Conservation (phyloP, 1,140 invertebrate species). For the Zophobas atratus region DNA sequence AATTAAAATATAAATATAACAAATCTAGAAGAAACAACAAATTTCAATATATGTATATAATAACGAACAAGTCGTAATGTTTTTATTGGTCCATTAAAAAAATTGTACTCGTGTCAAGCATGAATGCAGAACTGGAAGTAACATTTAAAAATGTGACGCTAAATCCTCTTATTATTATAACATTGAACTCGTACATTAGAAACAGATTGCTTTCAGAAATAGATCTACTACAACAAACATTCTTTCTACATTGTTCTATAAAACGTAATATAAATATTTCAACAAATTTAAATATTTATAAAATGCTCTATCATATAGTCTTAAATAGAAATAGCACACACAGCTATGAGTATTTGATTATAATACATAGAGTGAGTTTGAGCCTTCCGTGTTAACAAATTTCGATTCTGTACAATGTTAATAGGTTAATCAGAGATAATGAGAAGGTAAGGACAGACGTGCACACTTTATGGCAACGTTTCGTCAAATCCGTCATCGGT, state of each 20-base stretch:
- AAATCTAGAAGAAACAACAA: slow-evolving; percentile 46
- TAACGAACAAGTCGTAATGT: slow-evolving; percentile 18
- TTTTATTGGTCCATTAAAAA: slow-evolving; percentile 56
- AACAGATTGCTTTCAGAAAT: slow-evolving; percentile 45
- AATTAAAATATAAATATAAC: slow-evolving; percentile 54
- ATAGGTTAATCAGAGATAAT: slow-evolving; percentile 33
- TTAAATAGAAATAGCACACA: slow-evolving; percentile 45
- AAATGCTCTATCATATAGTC: slow-evolving; percentile 44
- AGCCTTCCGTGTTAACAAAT: slow-evolving; percentile 36
- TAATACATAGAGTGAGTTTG: slow-evolving; percentile 32
- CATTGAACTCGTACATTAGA: slow-evolving; percentile 45
- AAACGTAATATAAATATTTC: slow-evolving; percentile 45
- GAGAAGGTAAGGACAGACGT: not conserved
- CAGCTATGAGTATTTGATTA: slow-evolving; percentile 44
- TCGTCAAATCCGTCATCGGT: not conserved
- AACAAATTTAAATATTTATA: slow-evolving; percentile 47
- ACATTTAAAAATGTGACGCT: slow-evolving; percentile 38
- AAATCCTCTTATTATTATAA: slow-evolving; percentile 3
- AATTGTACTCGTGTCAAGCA: slow-evolving; percentile 50
- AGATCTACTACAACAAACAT: slow-evolving; percentile 45
- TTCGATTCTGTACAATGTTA: slow-evolving; percentile 38
- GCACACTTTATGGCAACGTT: slow-evolving; percentile 6
- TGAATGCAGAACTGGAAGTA: slow-evolving; percentile 44
- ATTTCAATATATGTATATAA: slow-evolving; percentile 40
- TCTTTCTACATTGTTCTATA: slow-evolving; percentile 44